Conservation (phyloP, 2,888 invertebrate genomes). For the Mystacides longicornis region DNA sequence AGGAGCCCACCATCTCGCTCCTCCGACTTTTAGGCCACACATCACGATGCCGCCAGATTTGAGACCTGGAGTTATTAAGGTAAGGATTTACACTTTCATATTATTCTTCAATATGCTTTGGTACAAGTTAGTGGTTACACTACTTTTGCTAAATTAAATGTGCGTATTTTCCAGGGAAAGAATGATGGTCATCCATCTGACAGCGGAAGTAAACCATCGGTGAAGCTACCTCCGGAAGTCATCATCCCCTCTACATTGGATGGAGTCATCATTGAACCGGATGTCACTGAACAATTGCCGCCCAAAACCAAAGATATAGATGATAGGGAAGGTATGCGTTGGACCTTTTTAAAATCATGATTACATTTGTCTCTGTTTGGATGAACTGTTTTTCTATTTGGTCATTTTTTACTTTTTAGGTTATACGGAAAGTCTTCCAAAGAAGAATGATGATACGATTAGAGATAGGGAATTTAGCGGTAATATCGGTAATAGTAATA, state of each 20-base stretch:
- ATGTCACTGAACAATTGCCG: constrained; percentile 10
- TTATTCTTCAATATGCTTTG: too few relatives aligned
- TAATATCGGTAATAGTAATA: neutral
- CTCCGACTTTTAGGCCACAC: constrained; percentile 51
- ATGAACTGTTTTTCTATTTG: too few relatives aligned
- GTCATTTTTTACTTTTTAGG: too few relatives aligned
- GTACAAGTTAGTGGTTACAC: too few relatives aligned
- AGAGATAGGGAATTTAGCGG: neutral
- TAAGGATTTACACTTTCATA: constrained; percentile 25
- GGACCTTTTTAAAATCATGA: neutral
- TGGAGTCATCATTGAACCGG: neutral
- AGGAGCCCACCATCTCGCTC: constrained; percentile 43
- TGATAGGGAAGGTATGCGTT: constrained; percentile 14
- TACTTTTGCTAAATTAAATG: neutral
- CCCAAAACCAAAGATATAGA: constrained; percentile 14
- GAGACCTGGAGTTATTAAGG: constrained; percentile 44
- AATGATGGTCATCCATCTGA: constrained; percentile 24
- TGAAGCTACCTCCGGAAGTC: constrained; percentile 11
- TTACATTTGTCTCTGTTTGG: neutral
- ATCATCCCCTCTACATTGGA: constrained; percentile 8
- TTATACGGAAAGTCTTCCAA: constrained; percentile 20
- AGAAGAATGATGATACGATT: constrained; percentile 14
- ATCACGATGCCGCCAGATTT: constrained; percentile 53
- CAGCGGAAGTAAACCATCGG: constrained; percentile 13
- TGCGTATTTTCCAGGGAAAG: constrained; percentile 13